A percentile compares a stretch with the other conserved stretches of the same genome.
Evolutionary conservation across 2,797 vertebrate species (phyloP).

Genomic region (Distichodus sexfasciatus): DNA sequence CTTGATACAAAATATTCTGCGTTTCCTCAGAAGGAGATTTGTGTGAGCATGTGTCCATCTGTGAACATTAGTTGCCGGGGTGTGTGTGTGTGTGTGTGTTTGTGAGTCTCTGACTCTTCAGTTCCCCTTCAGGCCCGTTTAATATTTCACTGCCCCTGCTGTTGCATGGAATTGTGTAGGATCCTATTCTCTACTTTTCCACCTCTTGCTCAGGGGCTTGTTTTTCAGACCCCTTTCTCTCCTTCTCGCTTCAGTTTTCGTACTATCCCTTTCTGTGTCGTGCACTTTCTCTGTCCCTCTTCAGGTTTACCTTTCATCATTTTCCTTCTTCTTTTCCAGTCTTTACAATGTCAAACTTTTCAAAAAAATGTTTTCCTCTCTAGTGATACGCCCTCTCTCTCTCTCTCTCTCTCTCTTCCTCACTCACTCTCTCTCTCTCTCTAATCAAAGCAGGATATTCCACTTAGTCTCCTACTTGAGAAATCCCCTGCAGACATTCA

Average conservation of each 20-base stretch:
- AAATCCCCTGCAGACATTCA: slow-evolving; percentile 71
- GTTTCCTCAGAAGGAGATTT: not conserved
- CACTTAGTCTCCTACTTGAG: slow-evolving; percentile 71
- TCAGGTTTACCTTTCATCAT: slow-evolving; percentile 37
- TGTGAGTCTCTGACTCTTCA: slow-evolving; percentile 14
- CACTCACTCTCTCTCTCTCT: slow-evolving; percentile 1
- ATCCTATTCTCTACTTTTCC: slow-evolving; percentile 42
- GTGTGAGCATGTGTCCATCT: slow-evolving; percentile 42
- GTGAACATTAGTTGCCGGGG: too few relatives aligned
- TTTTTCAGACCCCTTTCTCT: slow-evolving; percentile 52
- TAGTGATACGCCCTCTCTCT: not conserved
- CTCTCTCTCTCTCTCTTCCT: slow-evolving; percentile 6
- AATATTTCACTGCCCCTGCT: slow-evolving; percentile 69
- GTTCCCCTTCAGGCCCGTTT: slow-evolving; percentile 68
- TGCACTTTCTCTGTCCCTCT: not conserved
- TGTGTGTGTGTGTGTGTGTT: slow-evolving; percentile 28
- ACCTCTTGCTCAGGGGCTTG: slow-evolving; percentile 39
- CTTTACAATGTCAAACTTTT: slow-evolving; percentile 21
- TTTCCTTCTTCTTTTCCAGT: not conserved
- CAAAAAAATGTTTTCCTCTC: not conserved
- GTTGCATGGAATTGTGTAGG: slow-evolving; percentile 54
- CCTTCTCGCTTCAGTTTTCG: not conserved
- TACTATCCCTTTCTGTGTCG: not conserved
- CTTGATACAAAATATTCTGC: too few relatives aligned
- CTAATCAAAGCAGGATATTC: slow-evolving; percentile 69